These are phyloP conservation scores for Steinernema hermaphroditum DNA, from an alignment of 2,888 invertebrate species.

Conservation along the genomic window DNA sequence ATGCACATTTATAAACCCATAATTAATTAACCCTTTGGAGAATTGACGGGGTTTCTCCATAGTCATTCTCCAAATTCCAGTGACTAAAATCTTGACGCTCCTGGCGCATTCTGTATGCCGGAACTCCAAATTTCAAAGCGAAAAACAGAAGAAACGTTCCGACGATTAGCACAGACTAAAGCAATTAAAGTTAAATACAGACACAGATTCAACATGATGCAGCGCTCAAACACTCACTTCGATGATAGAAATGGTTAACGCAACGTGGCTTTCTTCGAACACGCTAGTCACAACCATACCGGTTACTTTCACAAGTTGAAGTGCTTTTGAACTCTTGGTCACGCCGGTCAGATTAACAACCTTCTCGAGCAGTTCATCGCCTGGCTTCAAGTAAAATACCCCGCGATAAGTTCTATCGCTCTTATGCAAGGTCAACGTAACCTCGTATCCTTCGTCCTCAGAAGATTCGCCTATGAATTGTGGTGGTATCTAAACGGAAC, in stretches of 20 bases:
- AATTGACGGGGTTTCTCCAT: background rate
- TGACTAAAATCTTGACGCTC: background rate
- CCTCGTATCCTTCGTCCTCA: background rate
- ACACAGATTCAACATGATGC: background rate
- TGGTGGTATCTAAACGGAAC: background rate
- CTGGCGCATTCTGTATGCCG: background rate
- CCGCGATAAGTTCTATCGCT: background rate
- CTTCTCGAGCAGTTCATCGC: background rate
- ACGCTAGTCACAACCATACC: background rate
- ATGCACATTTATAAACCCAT: background rate
- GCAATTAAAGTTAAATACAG: background rate
- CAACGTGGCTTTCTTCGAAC: background rate
- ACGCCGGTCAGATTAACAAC: background rate
- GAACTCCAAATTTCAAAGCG: background rate
- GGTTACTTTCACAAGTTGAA: background rate
- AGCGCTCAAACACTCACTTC: background rate
- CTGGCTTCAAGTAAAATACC: background rate
- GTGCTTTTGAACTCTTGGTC: background rate
- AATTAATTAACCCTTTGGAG: background rate
- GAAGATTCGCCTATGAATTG: background rate
- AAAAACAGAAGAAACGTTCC: background rate
- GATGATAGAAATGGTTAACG: background rate
- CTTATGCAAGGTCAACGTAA: background rate
- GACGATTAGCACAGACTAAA: slow-evolving; percentile 4
- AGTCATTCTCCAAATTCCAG: background rate